A percentile compares a stretch with the other conserved stretches of the same genome.
These are phyloP conservation scores for Manis pentadactyla DNA, from an alignment of 2,797 vertebrate genomes.

Conservation along the genomic window DNA sequence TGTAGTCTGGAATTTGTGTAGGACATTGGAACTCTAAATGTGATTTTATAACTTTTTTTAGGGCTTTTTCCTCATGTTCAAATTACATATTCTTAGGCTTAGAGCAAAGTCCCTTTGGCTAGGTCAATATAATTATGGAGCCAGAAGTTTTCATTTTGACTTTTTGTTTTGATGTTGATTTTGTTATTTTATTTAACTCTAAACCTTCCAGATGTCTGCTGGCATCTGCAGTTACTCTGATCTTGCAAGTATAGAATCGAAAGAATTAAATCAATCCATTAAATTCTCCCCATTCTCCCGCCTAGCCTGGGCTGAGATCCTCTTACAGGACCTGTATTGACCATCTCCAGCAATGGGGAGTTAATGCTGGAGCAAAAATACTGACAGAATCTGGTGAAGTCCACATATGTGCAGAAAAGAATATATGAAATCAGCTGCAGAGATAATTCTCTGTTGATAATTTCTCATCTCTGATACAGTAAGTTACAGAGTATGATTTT, in stretches of 20 bases:
- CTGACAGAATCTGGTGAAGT: not conserved
- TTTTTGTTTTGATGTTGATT: not conserved
- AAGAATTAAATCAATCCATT: not conserved
- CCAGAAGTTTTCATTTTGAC: conserved; percentile 18
- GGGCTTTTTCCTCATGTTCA: not conserved
- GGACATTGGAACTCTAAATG: not conserved
- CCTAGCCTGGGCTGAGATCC: not conserved
- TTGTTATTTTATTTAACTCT: not conserved
- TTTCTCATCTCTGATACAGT: not conserved
- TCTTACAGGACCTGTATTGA: not conserved
- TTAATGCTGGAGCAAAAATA: not conserved
- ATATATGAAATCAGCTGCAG: not conserved
- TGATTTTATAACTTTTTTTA: conserved; percentile 5
- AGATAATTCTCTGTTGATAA: not conserved
- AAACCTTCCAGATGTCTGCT: not conserved
- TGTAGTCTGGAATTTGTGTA: not conserved
- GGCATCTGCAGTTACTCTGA: not conserved
- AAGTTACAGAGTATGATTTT: not conserved
- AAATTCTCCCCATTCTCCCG: not conserved
- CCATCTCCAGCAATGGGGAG: not conserved
- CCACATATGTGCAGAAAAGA: not conserved
- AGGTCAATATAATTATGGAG: not conserved
- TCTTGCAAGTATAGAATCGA: not conserved
- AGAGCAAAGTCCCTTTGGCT: not conserved
- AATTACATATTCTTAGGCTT: not conserved